Conservation (phyloP, 2,113 vertebrate genomes). For the Rafetus swinhoei region DNA sequence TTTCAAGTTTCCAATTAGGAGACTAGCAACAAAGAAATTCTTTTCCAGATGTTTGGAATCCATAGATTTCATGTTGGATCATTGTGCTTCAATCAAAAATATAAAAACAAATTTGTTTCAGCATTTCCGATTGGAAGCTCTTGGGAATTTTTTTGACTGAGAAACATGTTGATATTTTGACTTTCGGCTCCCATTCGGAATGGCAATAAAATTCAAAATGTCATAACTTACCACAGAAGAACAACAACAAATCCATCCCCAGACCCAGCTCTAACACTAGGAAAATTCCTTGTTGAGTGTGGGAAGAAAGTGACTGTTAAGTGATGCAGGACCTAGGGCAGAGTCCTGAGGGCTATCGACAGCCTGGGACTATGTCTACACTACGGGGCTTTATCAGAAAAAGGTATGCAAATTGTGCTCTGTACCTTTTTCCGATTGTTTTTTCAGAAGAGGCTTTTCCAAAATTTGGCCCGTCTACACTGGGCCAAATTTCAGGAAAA, state of each 20-base stretch:
- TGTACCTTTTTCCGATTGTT: no score
- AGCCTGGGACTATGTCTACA: background rate
- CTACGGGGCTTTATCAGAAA: no score
- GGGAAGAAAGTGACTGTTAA: background rate
- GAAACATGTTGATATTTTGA: background rate
- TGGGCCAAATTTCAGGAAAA: no score
- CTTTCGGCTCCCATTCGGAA: background rate
- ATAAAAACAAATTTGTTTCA: background rate
- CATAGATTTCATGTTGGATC: background rate
- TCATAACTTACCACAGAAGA: background rate
- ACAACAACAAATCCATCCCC: background rate
- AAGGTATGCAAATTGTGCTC: no score
- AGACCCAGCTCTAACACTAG: background rate
- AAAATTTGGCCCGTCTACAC: no score
- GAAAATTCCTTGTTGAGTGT: background rate
- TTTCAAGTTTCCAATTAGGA: background rate
- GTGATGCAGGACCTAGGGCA: background rate
- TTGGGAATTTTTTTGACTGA: background rate
- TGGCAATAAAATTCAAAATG: background rate
- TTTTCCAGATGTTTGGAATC: background rate
- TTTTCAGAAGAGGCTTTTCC: no score
- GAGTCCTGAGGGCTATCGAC: background rate
- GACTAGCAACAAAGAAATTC: background rate
- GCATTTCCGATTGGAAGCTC: background rate
- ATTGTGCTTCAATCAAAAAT: background rate